These are phyloP conservation scores for Ceratosolen solmsi DNA, from an alignment of 1,140 invertebrate genomes.

Conservation along the genomic window DNA sequence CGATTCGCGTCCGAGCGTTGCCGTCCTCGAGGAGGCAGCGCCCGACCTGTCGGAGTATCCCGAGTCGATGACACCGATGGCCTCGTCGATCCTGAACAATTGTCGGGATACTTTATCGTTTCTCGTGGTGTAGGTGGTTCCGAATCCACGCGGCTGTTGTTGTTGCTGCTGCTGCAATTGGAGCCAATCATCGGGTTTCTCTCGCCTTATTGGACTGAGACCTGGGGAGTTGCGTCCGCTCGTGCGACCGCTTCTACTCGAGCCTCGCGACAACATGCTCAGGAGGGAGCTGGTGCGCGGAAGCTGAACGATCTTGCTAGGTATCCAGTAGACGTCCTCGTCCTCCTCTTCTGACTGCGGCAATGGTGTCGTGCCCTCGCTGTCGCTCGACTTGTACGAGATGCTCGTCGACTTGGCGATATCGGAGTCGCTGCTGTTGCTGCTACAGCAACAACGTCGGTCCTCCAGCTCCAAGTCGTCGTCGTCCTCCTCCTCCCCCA, in stretches of 20 bases:
- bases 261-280: slow-evolving; percentile 48
- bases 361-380: background rate
- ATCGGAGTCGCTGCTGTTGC: slow-evolving; percentile 8
- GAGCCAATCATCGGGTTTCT: background rate
- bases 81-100: slow-evolving; percentile 55
- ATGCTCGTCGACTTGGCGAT: slow-evolving; percentile 35
- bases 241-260: background rate
- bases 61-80: slow-evolving; percentile 51
- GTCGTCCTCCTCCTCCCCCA: background rate
- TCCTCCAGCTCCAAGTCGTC: no score
- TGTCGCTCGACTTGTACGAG: slow-evolving; percentile 31
- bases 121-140: background rate
- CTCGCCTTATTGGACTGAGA: slow-evolving; percentile 55
- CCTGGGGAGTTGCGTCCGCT: slow-evolving; percentile 23
- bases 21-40: slow-evolving; percentile 13
- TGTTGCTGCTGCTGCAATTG: background rate
- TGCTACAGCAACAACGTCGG: background rate
- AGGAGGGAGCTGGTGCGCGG: slow-evolving; percentile 55
- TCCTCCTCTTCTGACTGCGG: slow-evolving; percentile 1
- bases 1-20: background rate
- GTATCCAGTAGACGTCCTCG: slow-evolving; percentile 56
- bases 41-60: slow-evolving; percentile 56
- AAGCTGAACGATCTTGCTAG: slow-evolving; percentile 34
- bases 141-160: background rate
- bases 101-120: background rate